A percentile compares a stretch with the other conserved stretches of the same genome.
Evolutionary conservation across 2,888 invertebrate species (phyloP).

Genomic region (Ophonus ardosiacus): DNA sequence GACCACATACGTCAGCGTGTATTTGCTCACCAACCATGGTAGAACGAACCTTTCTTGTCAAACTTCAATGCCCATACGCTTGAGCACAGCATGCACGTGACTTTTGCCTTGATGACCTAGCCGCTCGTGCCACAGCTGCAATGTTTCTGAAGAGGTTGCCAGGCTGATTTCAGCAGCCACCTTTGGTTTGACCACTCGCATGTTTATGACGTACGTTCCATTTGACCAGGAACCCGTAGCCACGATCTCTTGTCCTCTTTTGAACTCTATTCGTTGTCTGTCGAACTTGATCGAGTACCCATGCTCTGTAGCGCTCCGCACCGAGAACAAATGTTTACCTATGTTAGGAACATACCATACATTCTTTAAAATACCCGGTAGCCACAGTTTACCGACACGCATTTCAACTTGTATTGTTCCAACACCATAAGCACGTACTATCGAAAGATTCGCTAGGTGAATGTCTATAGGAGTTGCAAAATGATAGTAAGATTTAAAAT

Average conservation of each 20-base stretch:
- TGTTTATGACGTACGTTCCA: slow-evolving; percentile 23
- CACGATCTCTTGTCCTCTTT: neutral
- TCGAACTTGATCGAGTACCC: neutral
- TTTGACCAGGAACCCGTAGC: slow-evolving; percentile 12
- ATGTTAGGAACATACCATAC: slow-evolving; percentile 61
- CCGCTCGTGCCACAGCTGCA: slow-evolving; percentile 64
- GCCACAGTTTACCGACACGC: slow-evolving; percentile 5
- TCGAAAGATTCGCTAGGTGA: slow-evolving; percentile 34
- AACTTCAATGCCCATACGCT: neutral
- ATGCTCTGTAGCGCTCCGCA: neutral
- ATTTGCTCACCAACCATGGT: neutral
- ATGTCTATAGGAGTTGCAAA: neutral
- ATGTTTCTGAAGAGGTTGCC: slow-evolving; percentile 8
- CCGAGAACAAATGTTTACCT: slow-evolving; percentile 53
- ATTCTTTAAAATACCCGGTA: slow-evolving; percentile 26
- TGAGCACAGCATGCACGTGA: slow-evolving; percentile 62
- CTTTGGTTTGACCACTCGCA: neutral
- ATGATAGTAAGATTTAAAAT: no score
- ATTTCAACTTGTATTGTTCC: slow-evolving; percentile 45
- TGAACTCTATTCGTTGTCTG: neutral
- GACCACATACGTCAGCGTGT: slow-evolving; percentile 8
- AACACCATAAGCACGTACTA: slow-evolving; percentile 47
- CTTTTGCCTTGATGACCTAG: slow-evolving; percentile 65
- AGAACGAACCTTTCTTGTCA: neutral
- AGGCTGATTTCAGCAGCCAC: neutral